These are phyloP conservation scores for Hycleus cichorii DNA, from an alignment of 1,140 invertebrate species.

Conservation along the genomic window DNA sequence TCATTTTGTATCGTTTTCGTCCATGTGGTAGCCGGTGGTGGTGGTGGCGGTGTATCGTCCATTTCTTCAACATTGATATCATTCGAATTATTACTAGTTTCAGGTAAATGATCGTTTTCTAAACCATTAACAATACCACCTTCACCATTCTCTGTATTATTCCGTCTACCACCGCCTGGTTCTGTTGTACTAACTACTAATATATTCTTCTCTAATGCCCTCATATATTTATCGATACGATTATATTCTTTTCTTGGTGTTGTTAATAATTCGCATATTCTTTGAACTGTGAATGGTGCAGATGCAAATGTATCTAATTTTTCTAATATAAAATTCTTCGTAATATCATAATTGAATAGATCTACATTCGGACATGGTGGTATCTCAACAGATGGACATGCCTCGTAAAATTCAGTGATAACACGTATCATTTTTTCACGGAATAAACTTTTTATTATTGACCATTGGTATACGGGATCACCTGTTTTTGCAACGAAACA, in stretches of 20 bases:
- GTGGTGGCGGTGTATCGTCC: slow-evolving; percentile 53
- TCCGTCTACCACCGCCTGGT: slow-evolving; percentile 53
- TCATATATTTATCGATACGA: slow-evolving; percentile 91
- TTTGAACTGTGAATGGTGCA: slow-evolving; percentile 93
- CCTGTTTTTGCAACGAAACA: slow-evolving; percentile 88
- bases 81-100: slow-evolving; percentile 51
- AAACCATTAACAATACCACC: slow-evolving; percentile 49
- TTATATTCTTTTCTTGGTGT: slow-evolving; percentile 91
- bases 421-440: slow-evolving; percentile 79
- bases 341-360: slow-evolving; percentile 81
- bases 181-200: slow-evolving; percentile 92
- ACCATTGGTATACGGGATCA: slow-evolving; percentile 90
- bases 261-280: slow-evolving; percentile 88
- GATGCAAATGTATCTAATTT: slow-evolving; percentile 75
- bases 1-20: neutral
- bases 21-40: neutral
- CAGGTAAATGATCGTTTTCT: slow-evolving; percentile 43
- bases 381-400: slow-evolving; percentile 60
- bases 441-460: slow-evolving; percentile 77
- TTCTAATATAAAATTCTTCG: slow-evolving; percentile 78
- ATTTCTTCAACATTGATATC: slow-evolving; percentile 64
- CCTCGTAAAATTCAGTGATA: slow-evolving; percentile 79
- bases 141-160: slow-evolving; percentile 57
- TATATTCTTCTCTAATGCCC: slow-evolving; percentile 91
- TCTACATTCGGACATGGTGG: slow-evolving; percentile 83